Base-by-base conservation (phyloP, 2,888 invertebrate species). In the Troides helena region DNA sequence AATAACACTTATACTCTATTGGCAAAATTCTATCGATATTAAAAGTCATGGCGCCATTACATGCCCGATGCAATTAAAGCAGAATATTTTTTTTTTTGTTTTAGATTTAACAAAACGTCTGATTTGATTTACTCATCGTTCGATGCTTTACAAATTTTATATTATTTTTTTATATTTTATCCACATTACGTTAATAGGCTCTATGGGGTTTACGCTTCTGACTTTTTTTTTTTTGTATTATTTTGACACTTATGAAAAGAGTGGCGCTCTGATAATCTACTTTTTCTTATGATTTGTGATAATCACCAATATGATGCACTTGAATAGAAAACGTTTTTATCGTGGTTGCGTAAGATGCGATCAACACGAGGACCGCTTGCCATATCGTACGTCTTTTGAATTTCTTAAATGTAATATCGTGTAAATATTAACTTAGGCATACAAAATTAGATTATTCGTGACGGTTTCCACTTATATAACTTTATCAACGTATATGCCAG, bases 311-410 rank as follows among this genome's bases (percentile, higher is more conserved):
- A 58, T 53, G 57, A 14, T 23, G 25, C 12, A 8, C 23, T 1
- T 1, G 10, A 12, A 23, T 23, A n/a, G n/a, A n/a, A n/a, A n/a
- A 53, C 1, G 25, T 14, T 30, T 30, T 25, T 10, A 17, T 59
- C 25, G 8, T 59, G 30, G 8, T 62, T 36, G 67, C 43, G n/a
- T 57, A n/a, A 23, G 8, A 64, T 56, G n/a, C 50, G 21, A 18
- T 39, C 39, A 46, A n/a, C 17, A 43, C 57, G 23, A 23, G 36
- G 50, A 30, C 50, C 53, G 53, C 68, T 68, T 64, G 59, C 62
- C 62, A 59, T 68, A 23, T 60, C 60, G 50, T 46, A 58, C 50
- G 58, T 57, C 6, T 58, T 68, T 39, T 46, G n/a, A 57, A 53
- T 25, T 50, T 30, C 18, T 4, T 58, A 14, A 58, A n/a, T 63